phyloP scores from a whole-genome alignment of 2,113 vertebrate species.

The Larimichthys crocea region DNA sequence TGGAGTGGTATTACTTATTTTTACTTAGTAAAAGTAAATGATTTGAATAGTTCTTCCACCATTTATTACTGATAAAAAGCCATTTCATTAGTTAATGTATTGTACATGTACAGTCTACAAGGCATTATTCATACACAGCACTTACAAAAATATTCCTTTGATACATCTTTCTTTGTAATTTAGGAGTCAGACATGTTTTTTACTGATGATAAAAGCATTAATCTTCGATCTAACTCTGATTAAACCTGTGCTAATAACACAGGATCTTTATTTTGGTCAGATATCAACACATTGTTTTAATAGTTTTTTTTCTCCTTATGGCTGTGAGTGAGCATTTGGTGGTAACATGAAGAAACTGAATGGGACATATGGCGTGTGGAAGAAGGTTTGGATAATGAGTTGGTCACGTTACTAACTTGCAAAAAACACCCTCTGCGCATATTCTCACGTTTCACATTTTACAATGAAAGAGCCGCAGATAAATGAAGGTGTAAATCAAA shows the following conservation, averaged over 20 bases:
- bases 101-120: background rate
- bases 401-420: background rate
- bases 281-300: background rate
- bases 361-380: background rate
- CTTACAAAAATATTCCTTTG: background rate
- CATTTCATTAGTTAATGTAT: no score
- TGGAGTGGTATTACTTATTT: background rate
- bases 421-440: constrained; percentile 5
- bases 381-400: background rate
- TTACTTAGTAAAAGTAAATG: background rate
- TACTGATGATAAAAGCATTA: background rate
- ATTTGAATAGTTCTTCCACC: background rate
- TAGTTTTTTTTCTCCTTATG: no score
- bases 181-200: no score
- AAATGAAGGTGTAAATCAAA: constrained; percentile 17
- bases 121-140: background rate
- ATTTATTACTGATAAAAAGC: no score
- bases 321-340: background rate
- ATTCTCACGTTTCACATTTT: background rate
- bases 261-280: no score
- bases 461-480: constrained; percentile 14
- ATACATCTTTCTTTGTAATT: background rate
- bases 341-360: background rate
- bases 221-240: background rate
- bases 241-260: background rate